Evolutionary conservation across 2,797 vertebrate genomes (phyloP), one percentile per base, ranked within the genome.

Genomic region (Manis javanica): DNA sequence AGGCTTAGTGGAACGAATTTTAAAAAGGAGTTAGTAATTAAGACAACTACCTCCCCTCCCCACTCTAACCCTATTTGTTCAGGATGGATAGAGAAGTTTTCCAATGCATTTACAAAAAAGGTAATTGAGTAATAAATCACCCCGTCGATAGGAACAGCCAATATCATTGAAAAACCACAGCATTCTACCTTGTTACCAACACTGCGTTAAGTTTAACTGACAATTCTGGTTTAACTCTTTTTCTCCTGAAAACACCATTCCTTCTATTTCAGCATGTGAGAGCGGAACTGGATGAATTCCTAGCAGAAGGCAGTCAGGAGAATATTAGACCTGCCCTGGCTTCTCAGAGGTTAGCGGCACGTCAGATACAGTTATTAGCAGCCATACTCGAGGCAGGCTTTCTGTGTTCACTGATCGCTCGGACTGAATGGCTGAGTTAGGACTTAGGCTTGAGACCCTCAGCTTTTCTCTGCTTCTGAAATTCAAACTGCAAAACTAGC

Each of bases 81-180:
- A 93, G 69, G 19, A 53, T 96, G 97, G 95, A 78, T 91, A 81
- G 91, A 92, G 85, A 97, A 46, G 51, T 77, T 59, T 95, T n/a
- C 1, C 0, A 94, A 72, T 86, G 94, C 69, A 24, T 8, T 98
- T 95, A 95, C 77, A 83, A 3, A 96, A 93, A 93, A 95, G 77
- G 66, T 97, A 98, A 98, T 46, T 98, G 97, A 96, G 97, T 95
- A 91, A 96, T 31, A 68, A 94, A 86, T 95, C 1, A 7, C 92
- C 68, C 88, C 94, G 96, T 98, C 97, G 98, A 98, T 90, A 93
- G 75, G 85, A 91, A 85, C 39, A n/a, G 57, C 95, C 39, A 2
- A 94, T 85, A 94, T 90, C 95, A 86, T 94, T 82, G 91, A 91
- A 97, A 96, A 96, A 91, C 71, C 82, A 0, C 39, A 0, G 7